A percentile compares a stretch with the other conserved stretches of the same genome.
Evolutionary conservation across 2,888 invertebrate genomes (phyloP).

Genomic region (Meganola albula): DNA sequence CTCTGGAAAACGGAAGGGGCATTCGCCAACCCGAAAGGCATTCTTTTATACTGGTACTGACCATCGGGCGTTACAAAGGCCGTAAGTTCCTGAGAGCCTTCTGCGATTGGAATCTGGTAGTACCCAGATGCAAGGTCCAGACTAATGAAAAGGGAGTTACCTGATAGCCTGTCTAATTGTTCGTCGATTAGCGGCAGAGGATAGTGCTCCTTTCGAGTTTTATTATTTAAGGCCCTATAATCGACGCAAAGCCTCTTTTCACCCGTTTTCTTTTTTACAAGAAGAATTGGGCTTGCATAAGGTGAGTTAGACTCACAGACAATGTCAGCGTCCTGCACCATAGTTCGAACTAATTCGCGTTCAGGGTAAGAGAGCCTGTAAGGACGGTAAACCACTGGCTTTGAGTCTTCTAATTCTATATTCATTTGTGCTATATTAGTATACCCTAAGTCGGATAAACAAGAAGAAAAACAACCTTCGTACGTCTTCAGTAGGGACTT

Average conservation of each 20-base stretch:
- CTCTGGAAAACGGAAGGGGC: neutral
- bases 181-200: neutral
- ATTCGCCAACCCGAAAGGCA: neutral
- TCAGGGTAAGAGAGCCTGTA: constrained; percentile 1
- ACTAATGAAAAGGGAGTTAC: neutral
- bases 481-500: too few relatives aligned
- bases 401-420: constrained; percentile 1
- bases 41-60: neutral
- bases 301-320: neutral
- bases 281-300: constrained; percentile 1
- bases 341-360: neutral
- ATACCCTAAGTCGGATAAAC: neutral
- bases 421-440: constrained; percentile 1
- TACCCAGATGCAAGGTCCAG: neutral
- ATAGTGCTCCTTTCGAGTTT: constrained; percentile 2
- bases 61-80: neutral
- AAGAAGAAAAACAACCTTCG: neutral
- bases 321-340: neutral
- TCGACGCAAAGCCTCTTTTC: constrained; percentile 3
- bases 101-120: neutral
- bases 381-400: constrained; percentile 2
- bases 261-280: constrained; percentile 1
- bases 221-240: constrained; percentile 1
- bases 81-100: neutral
- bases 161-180: neutral